Evolutionary conservation across 1,140 invertebrate genomes (phyloP).

Genomic region (Globodera rostochiensis): DNA sequence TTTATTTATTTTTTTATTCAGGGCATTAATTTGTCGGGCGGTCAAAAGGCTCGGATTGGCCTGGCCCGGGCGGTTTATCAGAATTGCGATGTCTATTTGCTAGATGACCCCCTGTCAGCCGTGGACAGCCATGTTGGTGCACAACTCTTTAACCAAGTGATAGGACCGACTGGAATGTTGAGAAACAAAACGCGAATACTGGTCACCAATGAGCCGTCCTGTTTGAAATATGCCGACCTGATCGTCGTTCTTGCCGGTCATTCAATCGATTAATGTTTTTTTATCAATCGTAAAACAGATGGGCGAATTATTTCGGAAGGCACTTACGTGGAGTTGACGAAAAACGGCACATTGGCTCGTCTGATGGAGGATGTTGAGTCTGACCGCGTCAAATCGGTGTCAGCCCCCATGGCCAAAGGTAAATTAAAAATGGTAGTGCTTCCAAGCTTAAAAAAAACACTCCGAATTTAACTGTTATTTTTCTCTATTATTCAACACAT

Average conservation of each 20-base stretch:
- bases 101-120: slow-evolving; percentile 93
- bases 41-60: slow-evolving; percentile 92
- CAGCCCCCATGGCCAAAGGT: neutral
- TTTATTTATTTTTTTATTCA: slow-evolving; percentile 40
- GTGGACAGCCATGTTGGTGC: slow-evolving; percentile 85
- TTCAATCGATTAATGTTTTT: slow-evolving; percentile 12
- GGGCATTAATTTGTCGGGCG: slow-evolving; percentile 92
- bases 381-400: slow-evolving; percentile 10
- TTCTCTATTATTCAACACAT: no score
- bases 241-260: slow-evolving; percentile 46
- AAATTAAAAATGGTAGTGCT: neutral
- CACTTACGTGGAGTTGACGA: slow-evolving; percentile 30
- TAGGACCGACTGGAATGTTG: slow-evolving; percentile 72
- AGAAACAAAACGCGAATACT: slow-evolving; percentile 70
- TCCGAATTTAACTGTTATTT: neutral
- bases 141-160: slow-evolving; percentile 91
- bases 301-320: slow-evolving; percentile 28
- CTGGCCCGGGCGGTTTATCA: slow-evolving; percentile 89
- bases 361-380: slow-evolving; percentile 57
- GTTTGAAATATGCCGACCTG: slow-evolving; percentile 56
- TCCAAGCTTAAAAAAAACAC: neutral
- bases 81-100: slow-evolving; percentile 83
- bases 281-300: slow-evolving; percentile 28
- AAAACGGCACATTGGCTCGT: slow-evolving; percentile 40
- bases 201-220: slow-evolving; percentile 62